Conservation (phyloP, 2,888 invertebrate species). For the Dilophus febrilis region DNA sequence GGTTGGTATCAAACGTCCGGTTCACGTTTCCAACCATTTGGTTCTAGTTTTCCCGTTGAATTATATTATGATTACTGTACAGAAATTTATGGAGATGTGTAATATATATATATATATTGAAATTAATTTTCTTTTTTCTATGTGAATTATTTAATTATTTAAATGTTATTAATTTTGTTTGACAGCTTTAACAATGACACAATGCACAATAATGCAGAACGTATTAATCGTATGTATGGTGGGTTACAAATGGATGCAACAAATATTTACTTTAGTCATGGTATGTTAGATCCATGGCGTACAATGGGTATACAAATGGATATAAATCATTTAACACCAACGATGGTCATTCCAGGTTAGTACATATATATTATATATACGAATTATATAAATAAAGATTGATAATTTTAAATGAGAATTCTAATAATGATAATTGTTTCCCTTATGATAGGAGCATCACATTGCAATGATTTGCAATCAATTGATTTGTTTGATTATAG, state of each 20-base stretch:
- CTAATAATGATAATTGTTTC: too few species aligned
- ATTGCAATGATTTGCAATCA: slow-evolving; percentile 22
- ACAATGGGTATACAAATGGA: slow-evolving; percentile 31
- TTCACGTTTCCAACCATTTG: slow-evolving; percentile 38
- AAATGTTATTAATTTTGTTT: too few species aligned
- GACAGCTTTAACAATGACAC: slow-evolving; percentile 1
- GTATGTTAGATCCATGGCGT: slow-evolving; percentile 39
- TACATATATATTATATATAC: neutral
- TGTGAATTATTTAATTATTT: too few species aligned
- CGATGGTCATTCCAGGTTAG: slow-evolving; percentile 19
- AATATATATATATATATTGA: too few species aligned
- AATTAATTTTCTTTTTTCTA: neutral
- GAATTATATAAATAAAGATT: neutral
- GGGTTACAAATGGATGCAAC: slow-evolving; percentile 29
- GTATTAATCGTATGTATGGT: slow-evolving; percentile 34
- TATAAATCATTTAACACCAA: slow-evolving; percentile 8
- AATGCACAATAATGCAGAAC: slow-evolving; percentile 5
- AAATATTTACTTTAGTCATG: slow-evolving; percentile 36
- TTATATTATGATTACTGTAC: slow-evolving; percentile 13
- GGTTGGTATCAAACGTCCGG: slow-evolving; percentile 67
- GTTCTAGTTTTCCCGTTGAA: slow-evolving; percentile 20
- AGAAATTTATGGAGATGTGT: slow-evolving; percentile 2
- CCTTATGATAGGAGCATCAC: slow-evolving; percentile 17
- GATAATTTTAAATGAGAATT: neutral
- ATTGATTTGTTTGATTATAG: slow-evolving; percentile 16